phyloP scores from a whole-genome alignment of 2,888 invertebrate species.

The Thereva nobilitata region DNA sequence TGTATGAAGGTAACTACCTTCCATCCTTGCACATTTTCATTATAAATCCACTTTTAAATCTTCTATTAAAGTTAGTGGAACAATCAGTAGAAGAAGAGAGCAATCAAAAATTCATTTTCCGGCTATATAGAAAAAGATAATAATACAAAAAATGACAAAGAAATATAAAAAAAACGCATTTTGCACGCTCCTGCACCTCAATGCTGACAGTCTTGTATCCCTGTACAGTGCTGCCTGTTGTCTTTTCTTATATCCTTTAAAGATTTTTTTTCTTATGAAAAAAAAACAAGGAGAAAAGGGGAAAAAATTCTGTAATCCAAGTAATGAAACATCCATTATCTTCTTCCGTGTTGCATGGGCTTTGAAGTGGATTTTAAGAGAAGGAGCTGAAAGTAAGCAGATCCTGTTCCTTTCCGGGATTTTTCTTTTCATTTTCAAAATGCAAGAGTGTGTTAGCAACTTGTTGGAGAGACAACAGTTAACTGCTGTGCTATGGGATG shows the following conservation, averaged over 20 bases:
- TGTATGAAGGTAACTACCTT: not conserved
- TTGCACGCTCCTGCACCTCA: conserved; percentile 6
- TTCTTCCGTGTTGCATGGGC: conserved; percentile 30
- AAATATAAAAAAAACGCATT: conserved; percentile 28
- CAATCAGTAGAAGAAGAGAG: conserved; percentile 25
- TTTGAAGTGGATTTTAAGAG: conserved; percentile 31
- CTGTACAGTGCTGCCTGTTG: conserved; percentile 1
- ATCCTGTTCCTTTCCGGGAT: conserved; percentile 4
- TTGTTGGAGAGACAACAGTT: conserved; percentile 16
- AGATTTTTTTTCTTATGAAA: conserved; percentile 12
- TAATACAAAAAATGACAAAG: not conserved
- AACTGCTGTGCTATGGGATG: not conserved
- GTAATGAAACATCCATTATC: conserved; percentile 34
- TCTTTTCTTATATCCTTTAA: conserved; percentile 21
- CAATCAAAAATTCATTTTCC: conserved; percentile 34
- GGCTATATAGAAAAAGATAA: not conserved
- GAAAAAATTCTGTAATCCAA: conserved; percentile 25
- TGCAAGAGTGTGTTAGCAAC: conserved; percentile 13
- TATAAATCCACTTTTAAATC: conserved; percentile 12
- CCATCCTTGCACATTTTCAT: conserved; percentile 24
- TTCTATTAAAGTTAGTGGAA: conserved; percentile 26
- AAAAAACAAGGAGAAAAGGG: too few relatives aligned
- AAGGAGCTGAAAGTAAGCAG: not conserved
- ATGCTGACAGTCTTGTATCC: not conserved
- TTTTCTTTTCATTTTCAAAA: conserved; percentile 13